Conservation (phyloP, 2,797 vertebrate species). For the Clarias platycephalus region DNA sequence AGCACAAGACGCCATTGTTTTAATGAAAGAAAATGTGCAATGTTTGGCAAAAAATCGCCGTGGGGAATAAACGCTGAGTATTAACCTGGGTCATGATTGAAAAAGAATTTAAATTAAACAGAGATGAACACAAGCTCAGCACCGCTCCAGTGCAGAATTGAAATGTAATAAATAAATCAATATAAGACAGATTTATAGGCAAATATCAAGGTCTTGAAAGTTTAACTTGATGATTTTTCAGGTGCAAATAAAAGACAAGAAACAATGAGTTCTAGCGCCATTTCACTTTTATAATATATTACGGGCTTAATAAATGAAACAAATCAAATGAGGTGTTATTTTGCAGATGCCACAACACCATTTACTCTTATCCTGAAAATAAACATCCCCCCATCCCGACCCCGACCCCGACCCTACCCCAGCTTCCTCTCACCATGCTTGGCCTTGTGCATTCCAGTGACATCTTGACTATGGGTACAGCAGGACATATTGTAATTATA, state of each 20-base stretch:
- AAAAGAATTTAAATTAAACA: not conserved
- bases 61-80: not conserved
- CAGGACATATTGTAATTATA: constrained; percentile 68
- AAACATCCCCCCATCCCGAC: not conserved
- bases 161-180: not conserved
- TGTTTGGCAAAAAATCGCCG: not conserved
- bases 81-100: not conserved
- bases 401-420: no score
- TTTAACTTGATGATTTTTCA: not conserved
- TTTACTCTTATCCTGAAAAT: not conserved
- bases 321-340: constrained; percentile 49
- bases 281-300: constrained; percentile 50
- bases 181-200: not conserved
- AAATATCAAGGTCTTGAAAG: not conserved
- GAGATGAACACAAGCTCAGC: not conserved
- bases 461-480: constrained; percentile 61
- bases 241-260: constrained; percentile 32
- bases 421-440: not conserved
- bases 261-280: constrained; percentile 29
- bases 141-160: not conserved
- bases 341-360: constrained; percentile 44
- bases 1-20: not conserved
- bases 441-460: constrained; percentile 31
- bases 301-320: constrained; percentile 47
- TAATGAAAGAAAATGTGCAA: not conserved